These are phyloP conservation scores for Lophotriccus pileatus DNA, from an alignment of 2,797 vertebrate genomes.

Conservation along the genomic window DNA sequence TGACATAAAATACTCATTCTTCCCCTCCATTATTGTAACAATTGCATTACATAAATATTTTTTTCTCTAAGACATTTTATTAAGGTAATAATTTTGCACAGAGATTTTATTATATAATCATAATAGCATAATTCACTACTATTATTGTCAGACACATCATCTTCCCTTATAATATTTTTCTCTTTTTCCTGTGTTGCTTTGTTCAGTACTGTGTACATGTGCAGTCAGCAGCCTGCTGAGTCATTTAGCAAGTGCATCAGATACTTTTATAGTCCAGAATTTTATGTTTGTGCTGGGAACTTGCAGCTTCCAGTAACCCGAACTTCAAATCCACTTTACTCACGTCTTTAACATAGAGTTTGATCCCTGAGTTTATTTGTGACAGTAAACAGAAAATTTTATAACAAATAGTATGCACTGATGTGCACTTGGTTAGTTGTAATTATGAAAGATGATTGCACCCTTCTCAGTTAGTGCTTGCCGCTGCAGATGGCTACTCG, in stretches of 20 bases:
- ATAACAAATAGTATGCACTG: neutral
- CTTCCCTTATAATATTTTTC: neutral
- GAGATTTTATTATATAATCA: neutral
- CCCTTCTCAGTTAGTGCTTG: neutral
- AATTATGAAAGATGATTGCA: conserved; percentile 37
- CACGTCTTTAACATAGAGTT: neutral
- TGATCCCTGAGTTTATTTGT: conserved; percentile 16
- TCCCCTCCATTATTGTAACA: neutral
- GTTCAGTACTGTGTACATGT: neutral
- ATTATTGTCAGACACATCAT: neutral
- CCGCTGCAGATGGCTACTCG: conserved; percentile 33
- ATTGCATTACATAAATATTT: neutral
- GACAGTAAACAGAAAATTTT: conserved; percentile 12
- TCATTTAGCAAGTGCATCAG: conserved; percentile 11
- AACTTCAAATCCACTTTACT: neutral
- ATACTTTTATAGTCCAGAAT: neutral
- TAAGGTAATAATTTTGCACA: neutral
- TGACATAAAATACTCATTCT: neutral
- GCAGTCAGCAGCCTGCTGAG: conserved; percentile 17
- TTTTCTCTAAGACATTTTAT: neutral
- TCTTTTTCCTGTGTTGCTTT: neutral
- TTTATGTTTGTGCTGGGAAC: neutral
- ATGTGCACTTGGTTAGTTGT: neutral
- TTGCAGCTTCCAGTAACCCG: neutral
- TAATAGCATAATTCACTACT: neutral